Evolutionary conservation across 2,113 vertebrate species (phyloP).

Genomic region (Microcebus murinus): DNA sequence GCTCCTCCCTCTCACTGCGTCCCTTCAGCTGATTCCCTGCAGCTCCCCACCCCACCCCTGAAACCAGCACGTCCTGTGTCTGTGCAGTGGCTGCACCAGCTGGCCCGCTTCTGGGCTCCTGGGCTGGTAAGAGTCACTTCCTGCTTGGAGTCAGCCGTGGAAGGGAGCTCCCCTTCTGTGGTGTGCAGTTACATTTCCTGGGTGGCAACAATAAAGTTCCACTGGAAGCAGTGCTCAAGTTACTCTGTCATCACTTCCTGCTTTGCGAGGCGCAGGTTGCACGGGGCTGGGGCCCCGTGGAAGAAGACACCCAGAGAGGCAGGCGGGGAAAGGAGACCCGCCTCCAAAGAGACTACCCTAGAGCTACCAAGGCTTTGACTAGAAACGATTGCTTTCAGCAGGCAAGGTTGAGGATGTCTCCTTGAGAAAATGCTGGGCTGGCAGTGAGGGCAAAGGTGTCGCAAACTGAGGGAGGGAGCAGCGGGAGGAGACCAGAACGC

Average conservation of each 20-base stretch:
- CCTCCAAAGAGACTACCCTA: neutral
- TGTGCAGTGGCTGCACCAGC: neutral
- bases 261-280: neutral
- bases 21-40: neutral
- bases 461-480: neutral
- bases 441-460: neutral
- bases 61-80: neutral
- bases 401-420: neutral
- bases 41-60: neutral
- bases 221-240: neutral
- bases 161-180: neutral
- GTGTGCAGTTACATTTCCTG: neutral
- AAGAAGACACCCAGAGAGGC: neutral
- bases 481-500: neutral
- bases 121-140: constrained; percentile 15
- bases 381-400: neutral
- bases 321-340: neutral
- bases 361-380: neutral
- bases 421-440: neutral
- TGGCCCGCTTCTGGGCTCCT: neutral
- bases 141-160: neutral
- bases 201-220: neutral
- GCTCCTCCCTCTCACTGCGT: neutral
- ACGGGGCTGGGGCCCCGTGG: too few species aligned
- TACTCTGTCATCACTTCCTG: neutral